These are phyloP conservation scores for Dallia pectoralis DNA, from an alignment of 2,797 vertebrate genomes.

Conservation along the genomic window DNA sequence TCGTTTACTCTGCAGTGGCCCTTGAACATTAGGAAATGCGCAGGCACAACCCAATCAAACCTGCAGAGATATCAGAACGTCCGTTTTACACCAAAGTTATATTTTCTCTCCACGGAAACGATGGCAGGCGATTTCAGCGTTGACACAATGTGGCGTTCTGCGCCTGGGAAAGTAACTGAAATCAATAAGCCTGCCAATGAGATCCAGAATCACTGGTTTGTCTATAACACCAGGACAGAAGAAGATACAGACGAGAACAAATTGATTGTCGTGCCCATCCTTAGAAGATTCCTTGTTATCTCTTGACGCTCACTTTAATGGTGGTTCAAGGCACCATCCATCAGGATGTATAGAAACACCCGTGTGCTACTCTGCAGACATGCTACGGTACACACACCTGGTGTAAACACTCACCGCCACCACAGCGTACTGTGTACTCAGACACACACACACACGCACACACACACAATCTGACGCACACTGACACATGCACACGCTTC, in stretches of 20 bases:
- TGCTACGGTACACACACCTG: slow-evolving; percentile 11
- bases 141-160: background rate
- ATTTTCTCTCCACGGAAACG: background rate
- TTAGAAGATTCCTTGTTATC: background rate
- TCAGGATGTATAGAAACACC: background rate
- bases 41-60: background rate
- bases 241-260: background rate
- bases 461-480: slow-evolving; percentile 1
- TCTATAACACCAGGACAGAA: background rate
- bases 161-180: background rate
- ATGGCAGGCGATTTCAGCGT: background rate
- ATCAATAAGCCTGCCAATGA: background rate
- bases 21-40: too few species aligned
- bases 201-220: background rate
- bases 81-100: too few species aligned
- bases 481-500: slow-evolving; percentile 16
- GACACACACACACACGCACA: slow-evolving; percentile 5
- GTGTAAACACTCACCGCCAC: slow-evolving; percentile 11
- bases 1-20: too few species aligned
- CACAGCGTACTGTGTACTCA: background rate
- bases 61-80: background rate
- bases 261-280: background rate
- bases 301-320: background rate
- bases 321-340: background rate
- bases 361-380: slow-evolving; percentile 22